A percentile compares a stretch with the other conserved stretches of the same genome.
These are phyloP conservation scores for Varecia variegata DNA, from an alignment of 2,797 vertebrate species.

Conservation along the genomic window DNA sequence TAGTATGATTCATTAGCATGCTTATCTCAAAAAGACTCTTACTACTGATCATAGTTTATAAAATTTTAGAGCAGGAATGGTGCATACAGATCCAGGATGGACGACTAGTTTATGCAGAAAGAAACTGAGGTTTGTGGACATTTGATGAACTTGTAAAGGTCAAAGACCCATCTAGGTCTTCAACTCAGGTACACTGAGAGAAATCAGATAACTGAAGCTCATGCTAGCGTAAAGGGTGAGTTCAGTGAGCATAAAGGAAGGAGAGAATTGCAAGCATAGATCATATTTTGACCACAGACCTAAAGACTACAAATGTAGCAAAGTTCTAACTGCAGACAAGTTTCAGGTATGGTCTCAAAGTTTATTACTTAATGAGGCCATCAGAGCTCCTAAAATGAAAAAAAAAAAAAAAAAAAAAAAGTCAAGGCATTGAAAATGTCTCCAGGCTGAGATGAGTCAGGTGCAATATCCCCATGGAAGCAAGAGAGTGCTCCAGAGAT, in stretches of 20 bases:
- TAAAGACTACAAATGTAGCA: neutral
- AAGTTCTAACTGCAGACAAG: neutral
- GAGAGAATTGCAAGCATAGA: neutral
- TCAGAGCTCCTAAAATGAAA: neutral
- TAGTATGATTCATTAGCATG: slow-evolving; percentile 45
- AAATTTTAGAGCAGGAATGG: neutral
- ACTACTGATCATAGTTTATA: neutral
- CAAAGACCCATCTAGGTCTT: neutral
- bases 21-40: neutral
- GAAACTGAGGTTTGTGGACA: neutral
- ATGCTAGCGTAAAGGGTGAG: neutral
- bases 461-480: neutral
- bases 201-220: neutral
- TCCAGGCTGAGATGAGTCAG: neutral
- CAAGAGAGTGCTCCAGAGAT: neutral
- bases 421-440: neutral
- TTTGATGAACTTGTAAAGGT: neutral
- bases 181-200: neutral
- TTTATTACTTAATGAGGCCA: neutral
- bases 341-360: neutral
- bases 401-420: neutral
- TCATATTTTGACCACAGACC: neutral
- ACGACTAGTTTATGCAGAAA: neutral
- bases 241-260: neutral
- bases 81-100: neutral